Percentiles rank a stretch among this genome's conserved stretches.
phyloP scores from a whole-genome alignment of 2,888 invertebrate genomes.

The Halocaridina rubra region DNA sequence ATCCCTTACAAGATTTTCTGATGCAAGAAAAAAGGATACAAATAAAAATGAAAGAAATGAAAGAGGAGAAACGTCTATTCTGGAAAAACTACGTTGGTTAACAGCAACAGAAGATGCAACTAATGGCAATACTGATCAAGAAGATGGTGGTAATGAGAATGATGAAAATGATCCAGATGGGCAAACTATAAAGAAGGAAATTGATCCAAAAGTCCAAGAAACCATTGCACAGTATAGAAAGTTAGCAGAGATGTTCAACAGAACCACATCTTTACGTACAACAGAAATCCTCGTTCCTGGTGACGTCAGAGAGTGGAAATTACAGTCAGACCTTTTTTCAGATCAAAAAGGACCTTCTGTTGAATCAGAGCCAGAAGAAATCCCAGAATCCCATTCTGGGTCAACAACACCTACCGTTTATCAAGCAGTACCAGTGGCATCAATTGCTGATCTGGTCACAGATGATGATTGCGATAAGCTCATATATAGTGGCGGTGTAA shows the following conservation, averaged over 20 bases:
- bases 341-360: conserved; percentile 5
- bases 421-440: conserved; percentile 53
- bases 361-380: conserved; percentile 34
- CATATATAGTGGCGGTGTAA: conserved; percentile 61
- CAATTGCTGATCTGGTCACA: conserved; percentile 41
- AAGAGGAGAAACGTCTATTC: conserved; percentile 78
- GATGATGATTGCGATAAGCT: conserved; percentile 60
- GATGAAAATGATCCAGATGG: conserved; percentile 27
- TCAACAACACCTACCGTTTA: conserved; percentile 50
- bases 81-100: conserved; percentile 85
- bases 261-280: conserved; percentile 56
- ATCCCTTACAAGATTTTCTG: conserved; percentile 77
- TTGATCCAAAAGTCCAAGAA: conserved; percentile 43
- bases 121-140: conserved; percentile 44
- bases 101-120: conserved; percentile 70
- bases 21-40: conserved; percentile 72
- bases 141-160: conserved; percentile 12
- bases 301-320: conserved; percentile 65
- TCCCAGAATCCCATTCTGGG: conserved; percentile 29
- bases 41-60: conserved; percentile 70
- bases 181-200: background rate
- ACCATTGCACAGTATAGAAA: conserved; percentile 57
- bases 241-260: conserved; percentile 61
- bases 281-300: conserved; percentile 63
- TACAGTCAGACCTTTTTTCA: conserved; percentile 60